These are phyloP conservation scores for Bombyx mori DNA, from an alignment of 1,140 invertebrate species.

Conservation along the genomic window ASM3026992v2 NC_085129.1:2968001-2968500, in stretches of 20 bases:
- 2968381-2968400: conserved; percentile 31
- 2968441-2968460: conserved; percentile 40
- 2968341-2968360: conserved; percentile 28
- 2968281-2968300: conserved; percentile 28
- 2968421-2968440: conserved; percentile 42
- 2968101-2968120: conserved; percentile 63
- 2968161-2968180: conserved; percentile 26
- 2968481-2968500: neutral
- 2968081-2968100: conserved; percentile 45
- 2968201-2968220: conserved; percentile 41
- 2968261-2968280: conserved; percentile 22
- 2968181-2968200: conserved; percentile 29
- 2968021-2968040: conserved; percentile 3
- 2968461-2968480: conserved; percentile 23
- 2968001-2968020: no score
- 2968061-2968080: conserved; percentile 15
- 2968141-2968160: conserved; percentile 62
- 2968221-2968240: conserved; percentile 54
- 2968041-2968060: conserved; percentile 8
- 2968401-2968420: conserved; percentile 26
- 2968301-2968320: conserved; percentile 54
- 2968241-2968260: conserved; percentile 34
- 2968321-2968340: conserved; percentile 48
- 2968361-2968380: conserved; percentile 29
- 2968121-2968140: conserved; percentile 69